These are phyloP conservation scores for Daubentonia madagascariensis DNA, from an alignment of 2,113 vertebrate species.

Conservation along the genomic window DNA sequence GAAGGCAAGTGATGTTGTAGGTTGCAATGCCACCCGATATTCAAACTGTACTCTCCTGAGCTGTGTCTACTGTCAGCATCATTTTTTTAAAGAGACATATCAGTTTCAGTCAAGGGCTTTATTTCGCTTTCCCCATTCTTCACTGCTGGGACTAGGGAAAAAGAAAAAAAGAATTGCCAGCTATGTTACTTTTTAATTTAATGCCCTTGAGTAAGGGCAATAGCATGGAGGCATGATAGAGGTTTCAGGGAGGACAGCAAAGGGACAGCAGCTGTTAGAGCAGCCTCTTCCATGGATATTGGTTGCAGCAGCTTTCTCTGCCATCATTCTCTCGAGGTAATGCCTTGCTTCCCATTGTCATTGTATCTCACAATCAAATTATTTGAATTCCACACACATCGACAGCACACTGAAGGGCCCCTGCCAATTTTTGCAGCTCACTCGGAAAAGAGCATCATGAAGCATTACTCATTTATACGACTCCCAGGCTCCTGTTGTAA, in stretches of 20 bases:
- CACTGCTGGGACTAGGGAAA: slow-evolving; percentile 70
- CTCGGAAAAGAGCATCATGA: slow-evolving; percentile 79
- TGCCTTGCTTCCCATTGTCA: slow-evolving; percentile 76
- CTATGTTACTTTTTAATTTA: slow-evolving; percentile 80
- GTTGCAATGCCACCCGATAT: neutral
- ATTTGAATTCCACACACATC: slow-evolving; percentile 87
- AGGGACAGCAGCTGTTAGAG: slow-evolving; percentile 61
- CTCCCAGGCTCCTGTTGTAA: slow-evolving; percentile 79
- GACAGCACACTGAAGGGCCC: slow-evolving; percentile 80
- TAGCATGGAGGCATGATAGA: slow-evolving; percentile 60
- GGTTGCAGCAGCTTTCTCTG: slow-evolving; percentile 74
- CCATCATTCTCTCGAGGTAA: slow-evolving; percentile 80
- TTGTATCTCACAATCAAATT: slow-evolving; percentile 80
- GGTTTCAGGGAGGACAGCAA: slow-evolving; percentile 54
- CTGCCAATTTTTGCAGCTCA: slow-evolving; percentile 82
- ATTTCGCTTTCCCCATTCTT: slow-evolving; percentile 79
- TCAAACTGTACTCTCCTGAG: slow-evolving; percentile 45
- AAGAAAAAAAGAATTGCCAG: slow-evolving; percentile 75
- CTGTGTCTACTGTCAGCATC: slow-evolving; percentile 70
- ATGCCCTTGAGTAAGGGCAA: slow-evolving; percentile 82
- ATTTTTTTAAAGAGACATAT: slow-evolving; percentile 76
- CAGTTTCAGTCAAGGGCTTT: slow-evolving; percentile 76
- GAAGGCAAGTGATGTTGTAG: neutral
- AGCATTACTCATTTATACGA: slow-evolving; percentile 85
- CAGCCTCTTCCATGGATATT: slow-evolving; percentile 45